Evolutionary conservation across 2,888 invertebrate genomes (phyloP).

Genomic region (Chirona hameri): DNA sequence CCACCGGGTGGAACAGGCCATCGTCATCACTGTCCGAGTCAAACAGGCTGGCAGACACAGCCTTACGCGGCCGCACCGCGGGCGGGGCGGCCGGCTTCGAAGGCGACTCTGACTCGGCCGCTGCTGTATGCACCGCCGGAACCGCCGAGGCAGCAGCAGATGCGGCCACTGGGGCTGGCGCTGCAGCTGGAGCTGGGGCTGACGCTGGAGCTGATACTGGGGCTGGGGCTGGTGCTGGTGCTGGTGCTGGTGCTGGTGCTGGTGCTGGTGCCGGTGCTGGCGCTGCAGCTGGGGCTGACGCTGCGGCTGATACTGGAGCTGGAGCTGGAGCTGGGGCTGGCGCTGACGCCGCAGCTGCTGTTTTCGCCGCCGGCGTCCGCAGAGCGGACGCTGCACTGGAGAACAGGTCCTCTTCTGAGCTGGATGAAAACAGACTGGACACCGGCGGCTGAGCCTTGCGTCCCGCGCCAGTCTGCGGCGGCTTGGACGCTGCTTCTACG

Average conservation of each 20-base stretch:
- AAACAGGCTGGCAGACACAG: slow-evolving; percentile 53
- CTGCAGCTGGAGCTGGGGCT: not conserved
- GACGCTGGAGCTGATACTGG: not conserved
- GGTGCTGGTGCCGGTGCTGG: not conserved
- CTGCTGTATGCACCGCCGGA: not conserved
- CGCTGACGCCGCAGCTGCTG: not conserved
- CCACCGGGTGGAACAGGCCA: not conserved
- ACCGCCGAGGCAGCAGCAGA: not conserved
- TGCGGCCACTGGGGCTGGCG: not conserved
- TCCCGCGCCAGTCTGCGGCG: no score
- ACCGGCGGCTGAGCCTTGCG: no score
- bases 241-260: not conserved
- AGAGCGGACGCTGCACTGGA: not conserved
- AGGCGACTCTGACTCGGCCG: not conserved
- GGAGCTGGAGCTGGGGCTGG: not conserved
- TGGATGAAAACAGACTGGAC: not conserved
- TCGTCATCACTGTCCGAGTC: slow-evolving; percentile 9
- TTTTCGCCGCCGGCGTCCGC: not conserved
- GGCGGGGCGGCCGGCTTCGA: slow-evolving; percentile 35
- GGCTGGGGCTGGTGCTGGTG: not conserved
- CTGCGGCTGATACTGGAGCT: not conserved
- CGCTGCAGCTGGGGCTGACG: not conserved
- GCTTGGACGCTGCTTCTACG: no score
- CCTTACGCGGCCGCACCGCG: slow-evolving; percentile 42
- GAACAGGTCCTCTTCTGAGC: slow-evolving; percentile 5